A percentile compares a stretch with the other conserved stretches of the same genome.
These are phyloP conservation scores for Samia ricini DNA, from an alignment of 1,140 invertebrate species.

Conservation along the genomic window DNA sequence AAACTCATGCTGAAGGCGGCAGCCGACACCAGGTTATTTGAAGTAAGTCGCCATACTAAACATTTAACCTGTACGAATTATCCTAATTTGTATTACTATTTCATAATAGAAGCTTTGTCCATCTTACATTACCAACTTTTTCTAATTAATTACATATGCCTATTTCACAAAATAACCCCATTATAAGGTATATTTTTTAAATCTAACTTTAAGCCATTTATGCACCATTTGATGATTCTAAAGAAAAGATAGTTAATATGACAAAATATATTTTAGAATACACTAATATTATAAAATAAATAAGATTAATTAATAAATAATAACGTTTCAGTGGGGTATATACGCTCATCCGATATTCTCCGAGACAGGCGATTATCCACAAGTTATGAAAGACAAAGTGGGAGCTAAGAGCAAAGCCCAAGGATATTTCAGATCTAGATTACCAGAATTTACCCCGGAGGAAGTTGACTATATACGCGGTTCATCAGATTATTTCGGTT, in stretches of 20 bases:
- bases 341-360: slow-evolving; percentile 78
- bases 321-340: slow-evolving; percentile 43
- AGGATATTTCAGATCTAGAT: slow-evolving; percentile 59
- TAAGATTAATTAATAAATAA: background rate
- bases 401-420: slow-evolving; percentile 70
- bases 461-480: slow-evolving; percentile 49
- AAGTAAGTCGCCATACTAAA: slow-evolving; percentile 38
- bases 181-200: no score
- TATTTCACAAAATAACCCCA: no score
- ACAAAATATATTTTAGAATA: background rate
- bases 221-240: no score
- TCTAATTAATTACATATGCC: no score
- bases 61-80: no score
- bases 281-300: background rate
- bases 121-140: no score
- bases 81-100: no score
- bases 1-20: slow-evolving; percentile 72
- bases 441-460: slow-evolving; percentile 59
- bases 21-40: slow-evolving; percentile 70
- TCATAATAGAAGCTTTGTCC: no score
- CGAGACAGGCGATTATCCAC: slow-evolving; percentile 79
- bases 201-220: no score
- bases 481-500: slow-evolving; percentile 79
- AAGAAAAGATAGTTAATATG: no score
- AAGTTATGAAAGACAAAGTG: slow-evolving; percentile 75